These are phyloP conservation scores for Chrysocyon brachyurus DNA, from an alignment of 2,797 vertebrate species.

Conservation along the genomic window DNA sequence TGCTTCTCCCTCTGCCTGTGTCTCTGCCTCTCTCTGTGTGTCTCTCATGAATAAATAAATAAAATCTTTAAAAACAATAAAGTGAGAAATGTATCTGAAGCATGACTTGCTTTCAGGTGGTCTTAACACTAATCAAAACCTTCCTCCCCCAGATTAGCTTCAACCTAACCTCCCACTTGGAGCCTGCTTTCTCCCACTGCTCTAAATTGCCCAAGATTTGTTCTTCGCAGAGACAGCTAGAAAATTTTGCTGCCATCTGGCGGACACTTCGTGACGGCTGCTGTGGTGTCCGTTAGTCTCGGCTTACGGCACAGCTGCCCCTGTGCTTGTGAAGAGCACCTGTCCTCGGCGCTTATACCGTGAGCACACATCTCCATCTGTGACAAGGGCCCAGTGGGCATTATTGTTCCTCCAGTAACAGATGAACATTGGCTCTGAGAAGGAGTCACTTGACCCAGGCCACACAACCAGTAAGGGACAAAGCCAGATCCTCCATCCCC, in stretches of 20 bases:
- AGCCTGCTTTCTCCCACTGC: not conserved
- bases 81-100: conserved; percentile 18
- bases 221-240: not conserved
- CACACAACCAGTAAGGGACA: not conserved
- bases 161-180: not conserved
- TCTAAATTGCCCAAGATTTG: not conserved
- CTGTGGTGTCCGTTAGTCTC: not conserved
- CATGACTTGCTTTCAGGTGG: not conserved
- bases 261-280: not conserved
- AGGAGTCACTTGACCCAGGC: not conserved
- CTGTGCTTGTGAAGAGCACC: not conserved
- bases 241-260: not conserved
- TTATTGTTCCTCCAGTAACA: not conserved
- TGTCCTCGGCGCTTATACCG: not conserved
- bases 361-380: not conserved
- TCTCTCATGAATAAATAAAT: too few species aligned
- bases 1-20: too few species aligned
- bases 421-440: conserved; percentile 37
- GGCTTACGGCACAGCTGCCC: not conserved
- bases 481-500: not conserved
- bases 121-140: not conserved
- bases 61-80: not conserved
- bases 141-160: not conserved
- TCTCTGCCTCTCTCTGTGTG: too few species aligned
- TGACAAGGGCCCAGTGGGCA: not conserved